phyloP scores from a whole-genome alignment of 1,140 invertebrate species.

The Proctacanthus coquilletti region DNA sequence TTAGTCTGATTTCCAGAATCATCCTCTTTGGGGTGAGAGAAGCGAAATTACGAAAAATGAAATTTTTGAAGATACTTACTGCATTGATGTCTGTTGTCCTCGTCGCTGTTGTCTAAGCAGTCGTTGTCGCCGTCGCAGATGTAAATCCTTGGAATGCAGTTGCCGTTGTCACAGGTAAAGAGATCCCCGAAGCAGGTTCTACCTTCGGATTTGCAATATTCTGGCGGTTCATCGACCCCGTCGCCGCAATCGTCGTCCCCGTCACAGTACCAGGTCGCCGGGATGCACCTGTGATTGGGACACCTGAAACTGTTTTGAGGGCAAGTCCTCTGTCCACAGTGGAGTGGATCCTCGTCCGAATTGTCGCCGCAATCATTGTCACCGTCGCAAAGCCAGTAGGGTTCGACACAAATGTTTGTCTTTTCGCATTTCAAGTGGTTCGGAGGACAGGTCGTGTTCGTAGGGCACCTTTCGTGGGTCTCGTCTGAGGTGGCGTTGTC shows the following conservation, averaged over 20 bases:
- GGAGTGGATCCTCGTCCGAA: slow-evolving; percentile 79
- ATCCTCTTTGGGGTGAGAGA: too few species aligned
- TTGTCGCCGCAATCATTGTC: slow-evolving; percentile 95
- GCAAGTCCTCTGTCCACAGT: slow-evolving; percentile 77
- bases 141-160: slow-evolving; percentile 90
- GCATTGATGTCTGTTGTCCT: slow-evolving; percentile 80
- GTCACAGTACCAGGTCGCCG: slow-evolving; percentile 83
- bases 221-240: slow-evolving; percentile 74
- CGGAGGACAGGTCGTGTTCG: slow-evolving; percentile 69
- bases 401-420: slow-evolving; percentile 89
- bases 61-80: slow-evolving; percentile 40
- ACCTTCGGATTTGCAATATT: slow-evolving; percentile 86
- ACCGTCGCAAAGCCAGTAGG: slow-evolving; percentile 87
- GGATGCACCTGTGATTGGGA: slow-evolving; percentile 73
- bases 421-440: slow-evolving; percentile 84
- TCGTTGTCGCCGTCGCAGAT: slow-evolving; percentile 88
- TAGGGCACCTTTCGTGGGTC: slow-evolving; percentile 69
- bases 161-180: slow-evolving; percentile 93
- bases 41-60: slow-evolving; percentile 6
- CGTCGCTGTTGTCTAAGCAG: slow-evolving; percentile 84
- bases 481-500: slow-evolving; percentile 85
- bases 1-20: too few species aligned
- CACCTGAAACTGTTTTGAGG: slow-evolving; percentile 83
- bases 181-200: slow-evolving; percentile 88
- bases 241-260: slow-evolving; percentile 76